Evolutionary conservation across 2,888 invertebrate species (phyloP), one percentile per base, ranked within the genome.

Genomic region (Mythimna pallens): DNA sequence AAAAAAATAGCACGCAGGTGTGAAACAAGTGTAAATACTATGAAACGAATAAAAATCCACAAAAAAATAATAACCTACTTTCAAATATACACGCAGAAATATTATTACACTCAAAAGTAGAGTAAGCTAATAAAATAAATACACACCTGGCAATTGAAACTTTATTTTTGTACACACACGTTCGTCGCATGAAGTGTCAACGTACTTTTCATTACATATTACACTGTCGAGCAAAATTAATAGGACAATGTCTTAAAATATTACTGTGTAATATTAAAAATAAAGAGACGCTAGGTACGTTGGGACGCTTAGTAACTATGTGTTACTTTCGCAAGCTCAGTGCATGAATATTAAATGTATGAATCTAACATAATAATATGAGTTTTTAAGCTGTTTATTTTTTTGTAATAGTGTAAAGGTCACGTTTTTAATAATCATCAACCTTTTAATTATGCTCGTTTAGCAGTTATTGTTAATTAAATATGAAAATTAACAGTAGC

Each of bases 101-200:
- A 57, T 43, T 36, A 64, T 63, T 54, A 57, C 30, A 55, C 25
- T 70, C 40, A 40, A 70, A 80, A 70, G 66, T 70, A 34, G 69
- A 65, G 14, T 55, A 50, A 43, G 43, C 57, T 20, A 80, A 80
- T 80, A 75, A 75, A 81, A 79, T 68, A 72, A 68, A 76, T 73
- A 58, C 25, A 67, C 81, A 81, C 76, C 81, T 83, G 72, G 54
- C 58, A 58, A 83, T 72, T 75, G 14, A 59, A 80, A 68, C 0
- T 50, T 57, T 82, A 83, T 82, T 83, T 80, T 64, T 65, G 65
- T 40, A 61, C 69, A 57, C 55, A n/a, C 34, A 65, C 36, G 70
- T 64, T 63, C 69, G 65, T 70, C 34, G 40, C 62, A 52, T 58
- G 17, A 59, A 61, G 65, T 64, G 84, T 82, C 84, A 84, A 77